A percentile compares a stretch with the other conserved stretches of the same genome.
Conservation (phyloP, 2,113 vertebrate species). For the Octodon degus region DNA sequence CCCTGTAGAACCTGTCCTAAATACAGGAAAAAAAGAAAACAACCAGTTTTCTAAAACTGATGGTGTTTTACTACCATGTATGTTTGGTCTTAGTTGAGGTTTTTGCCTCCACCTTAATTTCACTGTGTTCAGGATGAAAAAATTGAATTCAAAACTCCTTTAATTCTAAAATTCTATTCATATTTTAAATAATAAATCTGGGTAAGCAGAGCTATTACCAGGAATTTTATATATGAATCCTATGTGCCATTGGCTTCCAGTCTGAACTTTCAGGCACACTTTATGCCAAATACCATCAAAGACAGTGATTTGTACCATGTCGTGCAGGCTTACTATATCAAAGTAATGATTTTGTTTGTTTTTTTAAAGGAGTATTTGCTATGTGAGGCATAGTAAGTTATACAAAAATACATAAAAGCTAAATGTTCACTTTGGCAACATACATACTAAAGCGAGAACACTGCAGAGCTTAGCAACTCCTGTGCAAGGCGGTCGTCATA, state of each 20-base stretch:
- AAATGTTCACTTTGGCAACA: not conserved
- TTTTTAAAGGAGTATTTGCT: slow-evolving; percentile 45
- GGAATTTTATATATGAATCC: not conserved
- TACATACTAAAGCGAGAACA: not conserved
- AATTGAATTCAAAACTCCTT: not conserved
- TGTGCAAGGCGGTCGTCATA: not conserved
- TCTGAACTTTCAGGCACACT: not conserved
- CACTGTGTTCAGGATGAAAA: slow-evolving; percentile 9
- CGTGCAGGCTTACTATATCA: not conserved
- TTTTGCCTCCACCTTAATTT: not conserved
- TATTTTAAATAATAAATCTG: slow-evolving; percentile 2
- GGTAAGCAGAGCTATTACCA: not conserved
- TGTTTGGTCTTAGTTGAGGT: not conserved
- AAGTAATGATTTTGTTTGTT: slow-evolving; percentile 26
- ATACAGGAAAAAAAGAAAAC: too few species aligned
- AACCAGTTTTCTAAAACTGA: not conserved
- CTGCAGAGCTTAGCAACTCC: not conserved
- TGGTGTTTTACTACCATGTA: not conserved
- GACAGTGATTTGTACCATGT: not conserved
- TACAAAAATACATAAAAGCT: not conserved
- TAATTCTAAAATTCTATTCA: slow-evolving; percentile 47
- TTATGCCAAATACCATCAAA: not conserved
- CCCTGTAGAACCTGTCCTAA: too few species aligned
- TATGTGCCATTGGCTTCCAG: not conserved
- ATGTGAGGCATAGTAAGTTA: not conserved